Conservation (phyloP, 2,888 invertebrate species). For the Pecten maximus region DNA sequence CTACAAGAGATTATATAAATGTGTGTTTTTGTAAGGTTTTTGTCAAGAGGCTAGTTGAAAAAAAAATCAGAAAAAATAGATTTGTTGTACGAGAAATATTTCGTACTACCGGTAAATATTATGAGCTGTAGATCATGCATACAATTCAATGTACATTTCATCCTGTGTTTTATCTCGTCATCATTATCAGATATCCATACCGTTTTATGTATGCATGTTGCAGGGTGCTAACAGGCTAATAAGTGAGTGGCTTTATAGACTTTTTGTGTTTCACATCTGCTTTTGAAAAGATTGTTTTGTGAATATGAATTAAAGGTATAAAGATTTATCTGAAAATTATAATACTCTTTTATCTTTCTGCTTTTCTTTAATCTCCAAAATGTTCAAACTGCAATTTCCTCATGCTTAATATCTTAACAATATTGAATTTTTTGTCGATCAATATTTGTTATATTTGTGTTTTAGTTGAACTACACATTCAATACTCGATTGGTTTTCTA, state of each 20-base stretch:
- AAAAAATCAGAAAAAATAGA: background rate
- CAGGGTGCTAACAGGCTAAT: background rate
- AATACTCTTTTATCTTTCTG: background rate
- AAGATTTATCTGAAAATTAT: background rate
- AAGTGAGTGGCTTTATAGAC: background rate
- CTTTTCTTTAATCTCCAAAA: background rate
- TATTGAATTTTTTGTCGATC: background rate
- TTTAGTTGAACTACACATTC: no score
- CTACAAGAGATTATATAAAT: no score
- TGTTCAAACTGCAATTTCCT: background rate
- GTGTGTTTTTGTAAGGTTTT: no score
- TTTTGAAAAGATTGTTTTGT: background rate
- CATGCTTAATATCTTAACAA: background rate
- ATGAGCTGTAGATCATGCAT: background rate
- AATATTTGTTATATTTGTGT: background rate
- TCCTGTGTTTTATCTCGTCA: background rate
- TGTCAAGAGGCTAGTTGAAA: background rate
- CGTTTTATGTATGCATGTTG: background rate
- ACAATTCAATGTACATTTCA: background rate
- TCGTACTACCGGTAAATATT: background rate
- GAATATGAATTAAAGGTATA: background rate
- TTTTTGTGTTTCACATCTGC: background rate
- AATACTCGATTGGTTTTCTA: no score
- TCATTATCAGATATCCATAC: background rate
- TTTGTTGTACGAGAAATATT: background rate